A percentile compares a stretch with the other conserved stretches of the same genome.
These are phyloP conservation scores for Exephanes ischioxanthus DNA, from an alignment of 2,888 invertebrate genomes.

Conservation along the genomic window DNA sequence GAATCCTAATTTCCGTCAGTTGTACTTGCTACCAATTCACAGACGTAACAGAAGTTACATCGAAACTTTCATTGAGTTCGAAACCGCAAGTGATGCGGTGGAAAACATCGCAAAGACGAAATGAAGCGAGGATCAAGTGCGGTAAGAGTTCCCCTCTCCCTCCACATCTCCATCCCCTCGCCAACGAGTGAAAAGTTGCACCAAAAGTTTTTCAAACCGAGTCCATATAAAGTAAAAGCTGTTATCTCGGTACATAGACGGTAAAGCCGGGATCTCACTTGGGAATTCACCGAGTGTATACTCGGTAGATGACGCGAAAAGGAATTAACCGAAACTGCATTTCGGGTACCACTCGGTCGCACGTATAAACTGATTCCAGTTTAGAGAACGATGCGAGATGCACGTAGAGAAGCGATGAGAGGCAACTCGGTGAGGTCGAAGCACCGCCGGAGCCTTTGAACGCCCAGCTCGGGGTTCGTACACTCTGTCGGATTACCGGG, in stretches of 20 bases:
- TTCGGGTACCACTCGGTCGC: conserved; percentile 26
- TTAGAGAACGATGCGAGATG: conserved; percentile 14
- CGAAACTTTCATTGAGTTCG: neutral
- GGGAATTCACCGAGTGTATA: too few species aligned
- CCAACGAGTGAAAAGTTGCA: too few species aligned
- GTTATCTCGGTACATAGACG: too few species aligned
- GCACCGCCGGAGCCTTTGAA: conserved; percentile 29
- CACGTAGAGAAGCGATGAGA: neutral
- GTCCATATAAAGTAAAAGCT: too few species aligned
- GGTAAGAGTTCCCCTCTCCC: neutral
- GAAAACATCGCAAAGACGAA: neutral
- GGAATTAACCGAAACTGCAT: conserved; percentile 56
- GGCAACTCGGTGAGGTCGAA: conserved; percentile 23
- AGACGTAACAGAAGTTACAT: neutral
- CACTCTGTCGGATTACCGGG: conserved; percentile 27
- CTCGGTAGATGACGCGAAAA: conserved; percentile 50
- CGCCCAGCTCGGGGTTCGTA: neutral
- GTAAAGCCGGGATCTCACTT: too few species aligned
- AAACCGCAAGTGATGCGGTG: neutral
- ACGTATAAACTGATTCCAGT: conserved; percentile 52
- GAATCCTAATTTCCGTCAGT: too few species aligned
- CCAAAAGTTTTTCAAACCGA: too few species aligned
- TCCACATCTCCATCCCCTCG: neutral
- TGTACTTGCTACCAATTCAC: too few species aligned
- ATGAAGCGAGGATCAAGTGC: conserved; percentile 7